Conservation (phyloP, 2,888 invertebrate genomes). For the Drosophila testacea region DNA sequence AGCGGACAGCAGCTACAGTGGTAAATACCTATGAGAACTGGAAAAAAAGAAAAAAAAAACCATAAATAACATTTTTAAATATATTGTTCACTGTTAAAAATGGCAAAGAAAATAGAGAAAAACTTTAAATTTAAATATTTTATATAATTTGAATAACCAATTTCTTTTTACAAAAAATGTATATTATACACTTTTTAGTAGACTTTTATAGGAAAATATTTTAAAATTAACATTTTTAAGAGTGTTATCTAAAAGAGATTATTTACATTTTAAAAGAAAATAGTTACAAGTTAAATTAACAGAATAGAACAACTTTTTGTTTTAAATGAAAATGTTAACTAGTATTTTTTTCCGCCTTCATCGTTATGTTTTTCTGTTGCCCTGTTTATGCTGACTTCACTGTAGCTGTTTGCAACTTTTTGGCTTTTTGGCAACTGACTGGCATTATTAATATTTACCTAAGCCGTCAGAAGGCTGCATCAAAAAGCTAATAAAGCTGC, state of each 20-base stretch:
- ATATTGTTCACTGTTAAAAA: not conserved
- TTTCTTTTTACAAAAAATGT: too few species aligned
- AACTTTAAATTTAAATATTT: too few species aligned
- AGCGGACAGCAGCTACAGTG: constrained; percentile 38
- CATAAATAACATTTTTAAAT: too few species aligned
- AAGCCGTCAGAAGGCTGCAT: constrained; percentile 46
- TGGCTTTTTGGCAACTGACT: constrained; percentile 8
- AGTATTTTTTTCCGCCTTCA: not conserved
- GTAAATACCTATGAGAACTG: not conserved
- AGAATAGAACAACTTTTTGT: too few species aligned
- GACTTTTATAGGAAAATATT: too few species aligned
- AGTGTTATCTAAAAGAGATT: not conserved
- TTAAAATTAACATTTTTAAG: not conserved
- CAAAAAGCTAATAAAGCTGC: constrained; percentile 74
- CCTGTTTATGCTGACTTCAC: constrained; percentile 1
- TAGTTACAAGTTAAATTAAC: too few species aligned
- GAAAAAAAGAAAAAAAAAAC: not conserved
- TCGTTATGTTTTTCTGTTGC: not conserved
- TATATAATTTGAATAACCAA: too few species aligned
- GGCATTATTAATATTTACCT: constrained; percentile 78
- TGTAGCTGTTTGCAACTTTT: constrained; percentile 32
- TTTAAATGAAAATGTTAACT: too few species aligned
- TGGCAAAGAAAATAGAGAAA: too few species aligned
- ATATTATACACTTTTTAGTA: too few species aligned
- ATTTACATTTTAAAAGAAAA: too few species aligned